Conservation (phyloP, 1,140 invertebrate genomes). For the Diorhabda sublineata region DNA sequence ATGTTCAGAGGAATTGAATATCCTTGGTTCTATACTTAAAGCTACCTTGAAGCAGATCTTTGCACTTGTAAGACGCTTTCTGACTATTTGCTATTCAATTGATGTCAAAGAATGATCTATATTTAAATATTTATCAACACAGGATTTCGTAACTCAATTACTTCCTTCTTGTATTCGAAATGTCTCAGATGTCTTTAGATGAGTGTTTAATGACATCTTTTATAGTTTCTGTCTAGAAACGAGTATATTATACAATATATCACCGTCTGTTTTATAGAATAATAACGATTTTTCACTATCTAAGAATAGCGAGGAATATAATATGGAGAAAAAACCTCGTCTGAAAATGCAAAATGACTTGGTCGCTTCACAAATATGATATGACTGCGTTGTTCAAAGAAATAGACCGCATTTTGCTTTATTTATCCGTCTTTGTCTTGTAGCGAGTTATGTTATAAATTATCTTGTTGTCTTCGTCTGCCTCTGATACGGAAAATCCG, state of each 20-base stretch:
- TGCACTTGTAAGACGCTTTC: no score
- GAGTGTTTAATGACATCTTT: no score
- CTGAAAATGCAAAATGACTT: constrained; percentile 11
- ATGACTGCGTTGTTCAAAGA: constrained; percentile 19
- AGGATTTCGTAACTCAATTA: no score
- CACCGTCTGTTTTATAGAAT: background rate
- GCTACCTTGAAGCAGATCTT: no score
- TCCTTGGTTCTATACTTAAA: no score
- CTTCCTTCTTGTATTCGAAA: no score
- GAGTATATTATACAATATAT: background rate
- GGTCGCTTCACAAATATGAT: constrained; percentile 28
- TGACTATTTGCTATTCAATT: no score
- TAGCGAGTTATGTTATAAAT: constrained; percentile 23
- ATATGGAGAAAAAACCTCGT: constrained; percentile 10
- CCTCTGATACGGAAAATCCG: constrained; percentile 23
- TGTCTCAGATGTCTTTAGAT: no score
- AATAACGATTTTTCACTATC: background rate
- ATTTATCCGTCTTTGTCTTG: constrained; percentile 34
- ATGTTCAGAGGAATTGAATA: no score
- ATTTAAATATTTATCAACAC: no score
- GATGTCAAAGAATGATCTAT: no score
- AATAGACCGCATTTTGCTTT: constrained; percentile 23
- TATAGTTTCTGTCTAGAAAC: background rate
- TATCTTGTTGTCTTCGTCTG: constrained; percentile 17
- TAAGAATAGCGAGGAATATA: constrained; percentile 9